Evolutionary conservation across 2,888 invertebrate species (phyloP).

Genomic region (Myopa testacea): DNA sequence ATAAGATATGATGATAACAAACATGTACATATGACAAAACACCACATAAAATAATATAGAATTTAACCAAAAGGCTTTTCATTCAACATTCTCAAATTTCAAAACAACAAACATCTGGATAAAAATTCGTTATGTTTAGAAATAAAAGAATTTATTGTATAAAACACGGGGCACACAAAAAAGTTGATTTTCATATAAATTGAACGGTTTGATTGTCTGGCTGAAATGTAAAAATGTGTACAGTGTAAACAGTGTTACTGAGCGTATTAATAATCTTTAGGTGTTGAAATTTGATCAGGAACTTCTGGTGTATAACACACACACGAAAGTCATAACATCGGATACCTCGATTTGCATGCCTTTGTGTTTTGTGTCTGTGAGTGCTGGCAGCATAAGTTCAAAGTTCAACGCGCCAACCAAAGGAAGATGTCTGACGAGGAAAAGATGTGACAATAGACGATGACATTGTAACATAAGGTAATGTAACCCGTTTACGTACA

Average conservation of each 20-base stretch:
- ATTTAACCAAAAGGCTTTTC: slow-evolving; percentile 7
- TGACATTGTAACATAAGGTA: too few species aligned
- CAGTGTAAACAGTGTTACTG: slow-evolving; percentile 11
- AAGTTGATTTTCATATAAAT: slow-evolving; percentile 44
- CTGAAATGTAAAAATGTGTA: neutral
- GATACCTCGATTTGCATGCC: too few species aligned
- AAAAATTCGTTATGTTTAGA: neutral
- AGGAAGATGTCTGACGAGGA: too few species aligned
- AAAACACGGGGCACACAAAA: slow-evolving; percentile 50
- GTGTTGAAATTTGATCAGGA: neutral
- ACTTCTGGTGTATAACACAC: too few species aligned
- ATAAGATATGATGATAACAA: slow-evolving; percentile 19
- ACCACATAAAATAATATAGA: slow-evolving; percentile 9
- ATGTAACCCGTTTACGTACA: too few species aligned
- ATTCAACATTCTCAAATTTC: slow-evolving; percentile 38
- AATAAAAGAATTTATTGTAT: neutral
- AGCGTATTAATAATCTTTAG: neutral
- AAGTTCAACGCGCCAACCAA: neutral
- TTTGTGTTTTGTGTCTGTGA: too few species aligned
- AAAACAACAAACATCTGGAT: neutral
- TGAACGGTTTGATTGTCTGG: neutral
- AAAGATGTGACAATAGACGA: too few species aligned
- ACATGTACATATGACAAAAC: neutral
- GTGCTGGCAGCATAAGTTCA: too few species aligned
- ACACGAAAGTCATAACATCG: too few species aligned